phyloP scores from a whole-genome alignment of 2,888 invertebrate species.

The Synergus laeviventris region DNA sequence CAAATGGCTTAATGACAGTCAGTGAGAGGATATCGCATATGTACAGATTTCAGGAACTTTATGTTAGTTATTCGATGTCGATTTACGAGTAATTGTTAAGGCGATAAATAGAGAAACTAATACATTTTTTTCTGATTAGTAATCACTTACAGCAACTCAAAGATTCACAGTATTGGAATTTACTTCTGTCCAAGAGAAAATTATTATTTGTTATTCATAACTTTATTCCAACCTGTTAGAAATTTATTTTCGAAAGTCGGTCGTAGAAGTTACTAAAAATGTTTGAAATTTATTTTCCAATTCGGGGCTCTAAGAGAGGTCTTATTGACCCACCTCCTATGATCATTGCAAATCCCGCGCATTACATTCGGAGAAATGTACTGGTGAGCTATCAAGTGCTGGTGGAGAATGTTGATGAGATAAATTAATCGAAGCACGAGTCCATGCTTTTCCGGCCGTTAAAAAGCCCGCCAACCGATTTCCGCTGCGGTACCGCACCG shows the following conservation, averaged over 20 bases:
- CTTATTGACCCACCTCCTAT: neutral
- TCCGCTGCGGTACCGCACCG: constrained; percentile 53
- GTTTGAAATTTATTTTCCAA: neutral
- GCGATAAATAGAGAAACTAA: neutral
- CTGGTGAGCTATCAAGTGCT: constrained; percentile 29
- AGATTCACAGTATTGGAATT: too few relatives aligned
- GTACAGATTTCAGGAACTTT: neutral
- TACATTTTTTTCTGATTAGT: neutral
- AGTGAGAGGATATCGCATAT: neutral
- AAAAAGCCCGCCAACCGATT: constrained; percentile 61
- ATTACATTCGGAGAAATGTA: constrained; percentile 20
- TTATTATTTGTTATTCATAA: neutral
- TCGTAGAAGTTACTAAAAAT: neutral
- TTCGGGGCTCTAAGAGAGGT: neutral
- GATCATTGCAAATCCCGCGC: constrained; percentile 1
- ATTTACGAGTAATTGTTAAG: neutral
- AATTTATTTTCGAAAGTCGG: too few relatives aligned
- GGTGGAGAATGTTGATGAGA: constrained; percentile 48
- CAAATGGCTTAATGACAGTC: neutral
- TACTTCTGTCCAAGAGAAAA: neutral
- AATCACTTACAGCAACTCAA: too few relatives aligned
- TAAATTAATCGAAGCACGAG: constrained; percentile 64
- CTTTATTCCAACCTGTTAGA: neutral
- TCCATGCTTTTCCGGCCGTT: constrained; percentile 63
- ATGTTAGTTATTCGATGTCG: neutral